Base-by-base conservation (phyloP, 2,113 vertebrate genomes). In the Scomber japonicus region DNA sequence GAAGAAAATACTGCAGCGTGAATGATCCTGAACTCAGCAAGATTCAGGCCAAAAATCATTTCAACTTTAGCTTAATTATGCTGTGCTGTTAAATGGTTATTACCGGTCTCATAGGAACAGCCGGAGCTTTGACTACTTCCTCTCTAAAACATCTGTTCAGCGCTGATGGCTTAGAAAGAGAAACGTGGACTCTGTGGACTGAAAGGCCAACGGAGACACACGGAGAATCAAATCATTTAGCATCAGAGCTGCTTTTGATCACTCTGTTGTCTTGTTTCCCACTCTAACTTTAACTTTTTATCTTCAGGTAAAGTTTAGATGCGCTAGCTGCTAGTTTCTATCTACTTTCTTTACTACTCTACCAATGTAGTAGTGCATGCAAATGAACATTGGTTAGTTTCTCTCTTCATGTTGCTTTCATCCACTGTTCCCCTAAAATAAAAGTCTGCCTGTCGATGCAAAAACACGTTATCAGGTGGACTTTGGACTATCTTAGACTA, bases 81-180 rank as follows among this genome's bases (percentile, higher is more conserved):
- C 19, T 81, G 80, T 73, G 68, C 56, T 60, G 44, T 69, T 69
- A 59, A 81, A 75, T 6, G 10, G 46, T 76, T 72, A 63, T 81
- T 72, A 64, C 66, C 57, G 8, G 48, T 82, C 49, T 77, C 71
- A 45, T 70, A 77, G 78, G 78, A 76, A 80, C 88, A 81, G 73
- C 67, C 40, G 63, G 64, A 63, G 78, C 61, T 62, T 71, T 59
- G 70, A 81, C 63, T 19, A 65, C 46, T 21, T 56, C 79, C 63
- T 61, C 50, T 54, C 44, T 2, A 31, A 71, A 82, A 85, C 82
- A 89, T 87, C 88, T 89, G 88, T 69, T 74, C 72, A 64, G 51
- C 8, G 30, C 81, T 62, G 73, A 51, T 15, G 79, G n/a, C n/a
- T n/a, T n/a, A n/a, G n/a, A n/a, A n/a, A n/a, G n/a, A n/a, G n/a